Percentiles rank a stretch among this genome's conserved stretches.
Conservation (phyloP, 2,113 vertebrate genomes). For the Microtus montanus region DNA sequence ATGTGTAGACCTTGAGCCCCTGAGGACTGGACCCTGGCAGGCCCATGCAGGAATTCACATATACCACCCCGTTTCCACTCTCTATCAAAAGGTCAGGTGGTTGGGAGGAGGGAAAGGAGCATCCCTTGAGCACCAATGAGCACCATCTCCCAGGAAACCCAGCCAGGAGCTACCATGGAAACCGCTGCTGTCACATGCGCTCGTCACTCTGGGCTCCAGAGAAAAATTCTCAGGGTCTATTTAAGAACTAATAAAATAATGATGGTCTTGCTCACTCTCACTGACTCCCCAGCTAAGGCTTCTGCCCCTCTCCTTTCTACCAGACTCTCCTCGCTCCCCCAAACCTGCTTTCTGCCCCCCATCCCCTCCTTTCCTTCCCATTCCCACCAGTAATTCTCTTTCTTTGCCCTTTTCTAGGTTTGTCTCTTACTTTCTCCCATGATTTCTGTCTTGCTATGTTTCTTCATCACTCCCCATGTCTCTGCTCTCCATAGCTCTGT, state of each 20-base stretch:
- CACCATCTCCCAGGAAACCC: constrained; percentile 80
- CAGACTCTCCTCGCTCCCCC: not conserved
- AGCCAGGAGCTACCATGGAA: constrained; percentile 82
- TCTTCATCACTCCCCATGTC: constrained; percentile 42
- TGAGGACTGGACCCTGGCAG: not conserved
- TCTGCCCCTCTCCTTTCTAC: not conserved
- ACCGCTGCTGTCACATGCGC: constrained; percentile 68
- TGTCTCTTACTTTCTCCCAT: constrained; percentile 40
- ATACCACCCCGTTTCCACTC: not conserved
- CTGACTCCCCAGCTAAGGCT: constrained; percentile 18
- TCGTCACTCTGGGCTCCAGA: constrained; percentile 62
- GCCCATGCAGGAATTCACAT: not conserved
- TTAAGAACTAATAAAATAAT: constrained; percentile 77
- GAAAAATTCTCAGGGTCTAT: constrained; percentile 70
- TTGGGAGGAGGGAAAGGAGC: not conserved
- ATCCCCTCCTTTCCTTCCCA: not conserved
- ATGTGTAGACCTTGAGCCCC: not conserved
- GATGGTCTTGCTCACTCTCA: constrained; percentile 62
- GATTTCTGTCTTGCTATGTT: constrained; percentile 54
- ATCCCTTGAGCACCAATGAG: not conserved
- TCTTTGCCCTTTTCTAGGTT: constrained; percentile 29
- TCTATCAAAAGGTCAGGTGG: not conserved
- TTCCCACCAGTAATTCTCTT: constrained; percentile 17
- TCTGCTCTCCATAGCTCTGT: constrained; percentile 58
- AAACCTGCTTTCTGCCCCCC: not conserved